Evolutionary conservation across 2,888 invertebrate species (phyloP).

Genomic region (Volucella inanis): DNA sequence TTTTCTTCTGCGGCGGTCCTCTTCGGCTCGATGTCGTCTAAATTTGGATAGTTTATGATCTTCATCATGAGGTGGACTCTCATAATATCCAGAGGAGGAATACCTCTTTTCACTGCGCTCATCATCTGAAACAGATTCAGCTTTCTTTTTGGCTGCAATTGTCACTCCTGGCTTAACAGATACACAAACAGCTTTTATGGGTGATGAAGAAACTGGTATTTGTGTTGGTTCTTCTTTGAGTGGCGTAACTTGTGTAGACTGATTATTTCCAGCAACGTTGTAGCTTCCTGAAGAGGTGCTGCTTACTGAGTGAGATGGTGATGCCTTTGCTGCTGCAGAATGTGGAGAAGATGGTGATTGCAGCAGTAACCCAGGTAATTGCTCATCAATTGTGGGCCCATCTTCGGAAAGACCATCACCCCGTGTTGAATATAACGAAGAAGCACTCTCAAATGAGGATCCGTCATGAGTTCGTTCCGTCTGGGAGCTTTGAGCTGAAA

Average conservation of each 20-base stretch:
- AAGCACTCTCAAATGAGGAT: slow-evolving; percentile 94
- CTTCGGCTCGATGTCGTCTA: slow-evolving; percentile 86
- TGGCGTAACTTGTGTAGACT: slow-evolving; percentile 76
- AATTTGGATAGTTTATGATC: slow-evolving; percentile 78
- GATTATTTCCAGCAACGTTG: slow-evolving; percentile 82
- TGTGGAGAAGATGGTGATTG: slow-evolving; percentile 75
- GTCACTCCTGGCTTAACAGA: slow-evolving; percentile 34
- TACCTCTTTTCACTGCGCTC: slow-evolving; percentile 88
- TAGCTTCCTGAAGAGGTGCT: slow-evolving; percentile 86
- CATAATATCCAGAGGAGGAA: slow-evolving; percentile 90
- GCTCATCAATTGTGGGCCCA: slow-evolving; percentile 84
- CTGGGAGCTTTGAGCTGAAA: slow-evolving; percentile 83
- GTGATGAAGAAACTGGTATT: slow-evolving; percentile 49
- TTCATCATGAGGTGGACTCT: slow-evolving; percentile 89
- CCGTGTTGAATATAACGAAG: slow-evolving; percentile 91
- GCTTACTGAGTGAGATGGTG: slow-evolving; percentile 85
- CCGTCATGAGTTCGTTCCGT: slow-evolving; percentile 87
- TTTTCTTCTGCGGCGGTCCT: slow-evolving; percentile 88
- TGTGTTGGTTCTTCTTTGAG: slow-evolving; percentile 65
- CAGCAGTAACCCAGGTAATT: slow-evolving; percentile 53
- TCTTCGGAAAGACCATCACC: slow-evolving; percentile 88
- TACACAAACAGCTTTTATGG: slow-evolving; percentile 48
- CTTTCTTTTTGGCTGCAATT: slow-evolving; percentile 80
- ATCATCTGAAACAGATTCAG: slow-evolving; percentile 87
- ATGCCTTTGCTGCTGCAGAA: slow-evolving; percentile 77